A percentile compares a stretch with the other conserved stretches of the same genome.
Evolutionary conservation across 2,797 vertebrate species (phyloP).

Genomic region (Allobates femoralis): DNA sequence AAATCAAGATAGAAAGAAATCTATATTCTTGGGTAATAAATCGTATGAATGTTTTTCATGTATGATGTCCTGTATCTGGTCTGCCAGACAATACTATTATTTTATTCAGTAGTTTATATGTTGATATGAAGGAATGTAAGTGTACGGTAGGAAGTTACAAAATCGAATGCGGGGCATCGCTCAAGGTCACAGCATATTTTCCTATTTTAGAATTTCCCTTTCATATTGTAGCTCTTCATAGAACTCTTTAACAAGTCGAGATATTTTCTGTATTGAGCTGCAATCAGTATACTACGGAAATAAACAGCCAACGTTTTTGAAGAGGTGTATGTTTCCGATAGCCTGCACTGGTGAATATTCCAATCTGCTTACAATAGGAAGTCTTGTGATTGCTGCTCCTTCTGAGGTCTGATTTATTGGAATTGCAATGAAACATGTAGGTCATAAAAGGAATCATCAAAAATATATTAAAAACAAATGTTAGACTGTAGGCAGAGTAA

Average conservation of each 20-base stretch:
- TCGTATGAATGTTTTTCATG: conserved; percentile 55
- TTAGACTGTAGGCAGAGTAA: neutral
- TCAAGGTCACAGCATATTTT: conserved; percentile 37
- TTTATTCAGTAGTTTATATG: conserved; percentile 46
- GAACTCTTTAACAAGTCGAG: neutral
- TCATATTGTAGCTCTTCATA: neutral
- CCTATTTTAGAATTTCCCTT: conserved; percentile 12
- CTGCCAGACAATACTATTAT: conserved; percentile 35
- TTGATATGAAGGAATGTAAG: conserved; percentile 26
- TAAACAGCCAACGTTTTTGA: neutral
- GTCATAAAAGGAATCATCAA: neutral
- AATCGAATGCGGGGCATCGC: neutral
- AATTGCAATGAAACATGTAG: neutral
- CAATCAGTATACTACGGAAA: conserved; percentile 1
- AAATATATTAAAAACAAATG: neutral
- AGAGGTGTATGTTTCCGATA: neutral
- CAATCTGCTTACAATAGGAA: neutral
- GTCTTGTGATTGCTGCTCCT: neutral
- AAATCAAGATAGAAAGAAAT: conserved; percentile 34
- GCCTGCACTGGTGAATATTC: neutral
- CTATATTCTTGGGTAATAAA: conserved; percentile 53
- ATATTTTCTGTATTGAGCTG: conserved; percentile 9
- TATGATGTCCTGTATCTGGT: conserved; percentile 45
- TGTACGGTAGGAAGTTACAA: conserved; percentile 24
- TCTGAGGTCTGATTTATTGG: neutral